Percentiles rank a stretch among this genome's conserved stretches.
Evolutionary conservation across 2,888 invertebrate genomes (phyloP).

Genomic region (Amphipoea oculea): DNA sequence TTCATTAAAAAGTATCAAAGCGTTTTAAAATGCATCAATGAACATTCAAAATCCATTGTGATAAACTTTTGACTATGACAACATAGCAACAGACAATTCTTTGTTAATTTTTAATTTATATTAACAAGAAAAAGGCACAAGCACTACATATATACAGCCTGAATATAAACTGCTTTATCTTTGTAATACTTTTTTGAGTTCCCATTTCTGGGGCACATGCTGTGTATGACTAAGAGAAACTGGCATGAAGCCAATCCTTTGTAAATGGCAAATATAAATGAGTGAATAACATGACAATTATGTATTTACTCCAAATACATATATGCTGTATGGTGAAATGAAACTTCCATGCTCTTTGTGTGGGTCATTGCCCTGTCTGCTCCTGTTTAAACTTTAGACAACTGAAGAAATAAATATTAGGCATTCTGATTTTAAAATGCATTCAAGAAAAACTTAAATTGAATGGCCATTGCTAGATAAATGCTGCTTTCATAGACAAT

Average conservation of each 20-base stretch:
- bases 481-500: background rate
- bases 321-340: background rate
- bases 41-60: background rate
- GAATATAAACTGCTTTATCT: conserved; percentile 16
- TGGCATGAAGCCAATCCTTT: conserved; percentile 60
- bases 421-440: background rate
- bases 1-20: conserved; percentile 5
- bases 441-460: background rate
- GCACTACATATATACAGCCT: conserved; percentile 8
- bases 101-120: background rate
- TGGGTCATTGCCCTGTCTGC: conserved; percentile 9
- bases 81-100: conserved; percentile 10
- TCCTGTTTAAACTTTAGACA: background rate
- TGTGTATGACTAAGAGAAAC: conserved; percentile 38
- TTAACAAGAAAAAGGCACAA: conserved; percentile 10
- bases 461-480: no score
- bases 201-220: conserved; percentile 45
- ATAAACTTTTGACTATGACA: background rate
- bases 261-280: conserved; percentile 60
- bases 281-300: conserved; percentile 42
- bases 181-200: conserved; percentile 18
- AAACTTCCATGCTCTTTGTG: conserved; percentile 20
- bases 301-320: conserved; percentile 53
- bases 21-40: conserved; percentile 4
- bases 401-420: background rate